Evolutionary conservation across 2,888 invertebrate species (phyloP), one percentile per base, ranked within the genome.

Genomic region (Willowsia nigromaculata): DNA sequence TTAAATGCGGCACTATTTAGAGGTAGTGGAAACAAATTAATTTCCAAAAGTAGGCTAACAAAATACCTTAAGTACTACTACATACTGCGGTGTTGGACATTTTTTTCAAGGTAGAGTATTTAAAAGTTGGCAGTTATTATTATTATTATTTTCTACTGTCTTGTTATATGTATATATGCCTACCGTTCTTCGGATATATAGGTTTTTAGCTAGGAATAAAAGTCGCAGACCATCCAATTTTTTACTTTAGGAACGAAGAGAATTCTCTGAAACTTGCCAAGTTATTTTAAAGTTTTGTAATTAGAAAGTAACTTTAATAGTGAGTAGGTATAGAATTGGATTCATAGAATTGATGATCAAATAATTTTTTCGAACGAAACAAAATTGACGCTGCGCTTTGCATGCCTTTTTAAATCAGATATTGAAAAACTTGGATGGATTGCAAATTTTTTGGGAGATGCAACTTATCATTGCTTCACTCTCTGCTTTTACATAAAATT

Each of bases 191-290:
- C 59, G 59, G 25, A 59, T 59, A 50, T 15, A 5, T 56, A 56
- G 56, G 22, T 7, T 6, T 22, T 56, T 22, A 56, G 18, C 13
- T 22, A 22, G 5, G 56, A 6, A 22, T 56, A 56, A 65, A 65
- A 65, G n/a, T 65, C 65, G 33, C 65, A 65, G 15, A 33, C 65
- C 65, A 65, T 65, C 65, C 65, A 65, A 33, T 33, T 65, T 65
- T 30, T 3, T 11, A 7, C 13, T 30, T 65, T n/a, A n/a, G 33
- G 65, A n/a, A 65, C 33, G 33, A 30, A 65, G 65, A 65, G 65
- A 65, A 65, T 15, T 30, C 30, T 65, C 65, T 65, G 65, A 30
- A 59, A 22, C 59, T 25, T 59, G 25, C 59, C 59, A 65, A 33
- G 65, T 33, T 33, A 33, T 30, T 65, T 65, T 65, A 59, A 59